Conservation (phyloP, 2,888 invertebrate species). For the Callinectes sapidus region DNA sequence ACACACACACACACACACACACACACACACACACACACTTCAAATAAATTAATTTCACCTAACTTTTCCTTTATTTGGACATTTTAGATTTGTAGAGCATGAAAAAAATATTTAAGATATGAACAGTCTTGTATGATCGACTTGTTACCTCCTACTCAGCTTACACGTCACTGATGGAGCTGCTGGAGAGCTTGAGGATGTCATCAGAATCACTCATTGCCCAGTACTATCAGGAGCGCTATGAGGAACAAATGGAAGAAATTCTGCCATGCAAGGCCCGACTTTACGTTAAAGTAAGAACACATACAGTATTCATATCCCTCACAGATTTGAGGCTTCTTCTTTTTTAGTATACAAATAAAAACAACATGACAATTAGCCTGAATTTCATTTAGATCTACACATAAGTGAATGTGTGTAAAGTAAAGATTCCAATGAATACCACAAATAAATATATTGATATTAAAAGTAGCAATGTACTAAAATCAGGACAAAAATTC, state of each 20-base stretch:
- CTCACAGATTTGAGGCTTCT: background rate
- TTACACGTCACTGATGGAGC: conserved; percentile 61
- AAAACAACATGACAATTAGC: background rate
- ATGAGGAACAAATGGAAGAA: conserved; percentile 59
- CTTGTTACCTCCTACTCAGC: conserved; percentile 50
- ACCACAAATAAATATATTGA: background rate
- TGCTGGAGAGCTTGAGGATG: conserved; percentile 64
- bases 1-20: background rate
- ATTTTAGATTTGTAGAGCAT: background rate
- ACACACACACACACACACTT: background rate
- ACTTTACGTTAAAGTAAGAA: conserved; percentile 66
- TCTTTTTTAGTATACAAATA: background rate
- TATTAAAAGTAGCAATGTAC: background rate
- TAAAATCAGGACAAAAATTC: background rate
- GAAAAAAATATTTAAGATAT: background rate
- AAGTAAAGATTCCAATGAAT: background rate
- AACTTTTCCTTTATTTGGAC: background rate
- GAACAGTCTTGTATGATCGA: background rate
- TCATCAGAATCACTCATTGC: conserved; percentile 65
- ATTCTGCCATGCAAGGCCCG: conserved; percentile 65
- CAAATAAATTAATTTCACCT: background rate
- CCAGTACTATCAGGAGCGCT: conserved; percentile 70
- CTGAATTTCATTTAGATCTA: background rate
- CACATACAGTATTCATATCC: background rate
- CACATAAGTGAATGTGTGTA: background rate